Conservation (phyloP, 2,113 vertebrate genomes). For the Ranitomeya imitator region DNA sequence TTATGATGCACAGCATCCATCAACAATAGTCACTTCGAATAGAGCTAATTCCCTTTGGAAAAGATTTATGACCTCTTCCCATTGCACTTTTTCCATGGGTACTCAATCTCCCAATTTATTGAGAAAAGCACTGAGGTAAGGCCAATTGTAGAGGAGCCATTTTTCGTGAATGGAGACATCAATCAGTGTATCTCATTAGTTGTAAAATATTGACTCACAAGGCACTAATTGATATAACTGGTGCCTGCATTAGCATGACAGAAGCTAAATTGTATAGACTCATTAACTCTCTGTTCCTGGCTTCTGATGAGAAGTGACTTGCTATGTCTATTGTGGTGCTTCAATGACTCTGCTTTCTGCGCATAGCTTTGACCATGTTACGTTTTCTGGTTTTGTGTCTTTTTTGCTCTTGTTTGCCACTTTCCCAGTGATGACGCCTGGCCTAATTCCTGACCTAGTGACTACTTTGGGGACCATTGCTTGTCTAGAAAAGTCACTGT, state of each 20-base stretch:
- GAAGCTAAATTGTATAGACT: background rate
- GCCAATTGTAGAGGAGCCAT: background rate
- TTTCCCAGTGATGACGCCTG: too few species aligned
- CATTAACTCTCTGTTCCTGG: background rate
- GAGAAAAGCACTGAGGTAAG: background rate
- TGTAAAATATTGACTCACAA: constrained; percentile 21
- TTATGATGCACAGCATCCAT: background rate
- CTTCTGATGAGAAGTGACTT: background rate
- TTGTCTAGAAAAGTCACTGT: too few species aligned
- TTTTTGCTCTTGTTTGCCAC: too few species aligned
- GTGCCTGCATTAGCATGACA: background rate
- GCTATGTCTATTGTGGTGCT: background rate
- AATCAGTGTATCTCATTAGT: constrained; percentile 1
- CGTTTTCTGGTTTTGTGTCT: too few species aligned
- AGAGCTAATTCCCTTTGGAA: background rate
- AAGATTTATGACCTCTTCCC: background rate
- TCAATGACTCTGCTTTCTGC: too few species aligned
- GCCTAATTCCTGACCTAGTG: too few species aligned
- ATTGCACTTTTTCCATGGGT: background rate
- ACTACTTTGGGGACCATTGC: too few species aligned
- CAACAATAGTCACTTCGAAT: too few species aligned
- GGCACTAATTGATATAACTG: background rate
- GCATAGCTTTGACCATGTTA: too few species aligned
- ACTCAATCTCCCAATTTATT: constrained; percentile 3
- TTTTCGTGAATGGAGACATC: constrained; percentile 5